These are phyloP conservation scores for Tenthredo distinguenda DNA, from an alignment of 2,888 invertebrate species.

Conservation along the genomic window DNA sequence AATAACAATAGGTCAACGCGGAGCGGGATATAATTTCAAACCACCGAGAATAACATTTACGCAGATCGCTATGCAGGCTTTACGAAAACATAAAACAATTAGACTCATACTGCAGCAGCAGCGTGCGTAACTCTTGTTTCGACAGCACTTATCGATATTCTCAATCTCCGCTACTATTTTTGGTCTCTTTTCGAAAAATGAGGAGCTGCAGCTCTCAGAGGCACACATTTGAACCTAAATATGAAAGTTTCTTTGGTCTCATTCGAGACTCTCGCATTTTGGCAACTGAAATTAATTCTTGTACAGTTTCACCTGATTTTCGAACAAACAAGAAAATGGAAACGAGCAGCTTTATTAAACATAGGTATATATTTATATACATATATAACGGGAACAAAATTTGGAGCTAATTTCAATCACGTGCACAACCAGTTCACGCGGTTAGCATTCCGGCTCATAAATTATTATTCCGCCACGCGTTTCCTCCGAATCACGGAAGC, in stretches of 20 bases:
- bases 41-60: background rate
- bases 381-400: background rate
- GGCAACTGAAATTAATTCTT: no score
- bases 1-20: background rate
- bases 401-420: background rate
- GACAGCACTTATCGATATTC: conserved; percentile 1
- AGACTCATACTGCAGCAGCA: background rate
- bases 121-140: background rate
- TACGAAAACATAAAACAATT: background rate
- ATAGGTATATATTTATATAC: background rate
- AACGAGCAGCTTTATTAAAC: background rate
- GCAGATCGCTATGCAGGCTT: background rate
- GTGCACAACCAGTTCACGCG: conserved; percentile 12
- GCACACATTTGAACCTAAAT: no score
- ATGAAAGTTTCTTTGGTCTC: no score
- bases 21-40: background rate
- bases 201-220: background rate
- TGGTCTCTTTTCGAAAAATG: background rate
- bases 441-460: background rate
- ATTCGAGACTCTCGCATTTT: no score
- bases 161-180: background rate
- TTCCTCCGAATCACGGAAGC: conserved; percentile 10
- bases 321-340: background rate
- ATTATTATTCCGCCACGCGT: conserved; percentile 15
- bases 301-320: background rate